Evolutionary conservation across 2,797 vertebrate genomes (phyloP).

Genomic region (Arrhamphus sclerolepis): DNA sequence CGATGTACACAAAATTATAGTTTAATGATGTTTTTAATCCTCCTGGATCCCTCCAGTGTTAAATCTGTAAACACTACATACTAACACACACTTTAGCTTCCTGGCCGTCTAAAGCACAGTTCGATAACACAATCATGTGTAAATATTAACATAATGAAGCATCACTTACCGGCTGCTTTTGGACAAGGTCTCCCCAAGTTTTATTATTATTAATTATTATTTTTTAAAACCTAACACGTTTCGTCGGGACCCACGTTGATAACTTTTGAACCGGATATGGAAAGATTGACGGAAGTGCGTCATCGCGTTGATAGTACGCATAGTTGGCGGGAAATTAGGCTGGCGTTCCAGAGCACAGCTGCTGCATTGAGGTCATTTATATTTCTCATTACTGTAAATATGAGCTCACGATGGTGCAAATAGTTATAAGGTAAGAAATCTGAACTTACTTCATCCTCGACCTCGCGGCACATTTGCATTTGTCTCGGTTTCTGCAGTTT

Average conservation of each 20-base stretch:
- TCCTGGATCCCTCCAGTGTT: no score
- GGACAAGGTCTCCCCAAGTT: background rate
- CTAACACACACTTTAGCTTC: no score
- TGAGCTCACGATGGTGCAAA: conserved; percentile 64
- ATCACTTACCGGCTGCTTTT: background rate
- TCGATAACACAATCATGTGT: background rate
- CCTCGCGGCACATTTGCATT: no score
- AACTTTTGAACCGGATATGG: conserved; percentile 63
- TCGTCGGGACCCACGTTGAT: conserved; percentile 72
- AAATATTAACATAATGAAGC: background rate
- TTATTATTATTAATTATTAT: background rate
- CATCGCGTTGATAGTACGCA: conserved; percentile 4
- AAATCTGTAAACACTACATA: no score
- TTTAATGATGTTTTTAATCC: no score
- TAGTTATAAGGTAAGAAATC: conserved; percentile 58
- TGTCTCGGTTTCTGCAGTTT: no score
- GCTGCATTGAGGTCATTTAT: no score
- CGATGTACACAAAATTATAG: no score
- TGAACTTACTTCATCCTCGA: no score
- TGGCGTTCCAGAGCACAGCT: no score
- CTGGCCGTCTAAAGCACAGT: background rate
- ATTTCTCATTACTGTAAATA: no score
- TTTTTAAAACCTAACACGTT: conserved; percentile 47
- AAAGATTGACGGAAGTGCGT: conserved; percentile 46
- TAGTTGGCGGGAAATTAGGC: conserved; percentile 58